A percentile compares a stretch with the other conserved stretches of the same genome.
These are phyloP conservation scores for Rhinophrynus dorsalis DNA, from an alignment of 2,797 vertebrate genomes.

Conservation along the genomic window DNA sequence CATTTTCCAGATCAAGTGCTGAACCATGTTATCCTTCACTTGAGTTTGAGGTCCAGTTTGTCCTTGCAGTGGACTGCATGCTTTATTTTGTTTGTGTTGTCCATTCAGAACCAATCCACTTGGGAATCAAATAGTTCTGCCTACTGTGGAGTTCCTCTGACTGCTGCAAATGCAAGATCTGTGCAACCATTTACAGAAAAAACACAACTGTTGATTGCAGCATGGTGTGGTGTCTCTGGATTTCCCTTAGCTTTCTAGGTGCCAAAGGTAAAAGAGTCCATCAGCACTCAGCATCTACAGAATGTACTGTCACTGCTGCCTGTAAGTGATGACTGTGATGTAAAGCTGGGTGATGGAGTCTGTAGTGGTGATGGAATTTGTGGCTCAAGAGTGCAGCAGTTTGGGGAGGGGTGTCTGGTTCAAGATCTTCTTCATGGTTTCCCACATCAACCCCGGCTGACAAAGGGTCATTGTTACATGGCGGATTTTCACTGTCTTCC, in stretches of 20 bases:
- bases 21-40: not conserved
- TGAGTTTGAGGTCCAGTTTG: not conserved
- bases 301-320: constrained; percentile 94
- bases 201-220: not conserved
- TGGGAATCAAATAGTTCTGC: no score
- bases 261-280: constrained; percentile 9
- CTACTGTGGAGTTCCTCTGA: no score
- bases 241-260: not conserved
- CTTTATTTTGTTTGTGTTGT: not conserved
- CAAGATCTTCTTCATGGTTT: constrained; percentile 93
- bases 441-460: constrained; percentile 92
- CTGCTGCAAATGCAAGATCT: not conserved
- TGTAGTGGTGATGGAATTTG: constrained; percentile 92
- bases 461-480: constrained; percentile 89
- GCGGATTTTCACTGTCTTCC: constrained; percentile 97
- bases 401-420: constrained; percentile 92
- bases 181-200: not conserved
- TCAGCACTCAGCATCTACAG: constrained; percentile 94
- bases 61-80: not conserved
- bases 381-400: constrained; percentile 93
- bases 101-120: no score
- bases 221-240: no score
- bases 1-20: not conserved
- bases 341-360: constrained; percentile 82
- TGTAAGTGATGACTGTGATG: constrained; percentile 90